Conservation (phyloP, 2,113 vertebrate species). For the Coturnix japonica region DNA sequence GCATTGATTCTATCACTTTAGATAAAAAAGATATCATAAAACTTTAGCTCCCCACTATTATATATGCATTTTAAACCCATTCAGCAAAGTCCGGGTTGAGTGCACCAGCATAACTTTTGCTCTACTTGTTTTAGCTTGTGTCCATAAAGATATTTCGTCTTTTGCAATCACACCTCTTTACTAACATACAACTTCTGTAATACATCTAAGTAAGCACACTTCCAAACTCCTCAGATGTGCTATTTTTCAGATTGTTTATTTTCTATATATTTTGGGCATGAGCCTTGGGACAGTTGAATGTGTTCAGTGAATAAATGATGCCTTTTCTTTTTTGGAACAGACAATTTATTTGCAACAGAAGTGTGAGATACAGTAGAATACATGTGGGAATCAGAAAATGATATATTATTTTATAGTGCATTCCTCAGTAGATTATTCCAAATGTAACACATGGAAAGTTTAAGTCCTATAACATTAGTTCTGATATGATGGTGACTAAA, state of each 20-base stretch:
- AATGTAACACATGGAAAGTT: constrained; percentile 54
- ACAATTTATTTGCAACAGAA: constrained; percentile 73
- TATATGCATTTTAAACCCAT: neutral
- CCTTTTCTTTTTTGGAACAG: neutral
- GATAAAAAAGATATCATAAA: too few species aligned
- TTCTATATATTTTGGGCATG: neutral
- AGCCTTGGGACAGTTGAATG: neutral
- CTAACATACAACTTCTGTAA: neutral
- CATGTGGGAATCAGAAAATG: constrained; percentile 6
- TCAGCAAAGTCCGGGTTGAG: neutral
- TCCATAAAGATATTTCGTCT: neutral
- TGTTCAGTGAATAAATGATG: neutral
- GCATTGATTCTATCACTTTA: neutral
- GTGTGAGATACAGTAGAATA: constrained; percentile 57
- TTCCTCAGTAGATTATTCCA: constrained; percentile 70
- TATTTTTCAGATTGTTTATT: neutral
- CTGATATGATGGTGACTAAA: constrained; percentile 37
- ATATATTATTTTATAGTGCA: constrained; percentile 13
- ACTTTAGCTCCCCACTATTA: neutral
- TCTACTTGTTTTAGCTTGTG: neutral
- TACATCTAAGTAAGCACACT: neutral
- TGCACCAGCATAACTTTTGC: neutral
- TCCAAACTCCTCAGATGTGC: neutral
- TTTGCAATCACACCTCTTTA: neutral
- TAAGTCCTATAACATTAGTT: constrained; percentile 64